Percentiles rank a stretch among this genome's conserved stretches.
Evolutionary conservation across 2,113 vertebrate species (phyloP).

Genomic region (Lanius ludovicianus): DNA sequence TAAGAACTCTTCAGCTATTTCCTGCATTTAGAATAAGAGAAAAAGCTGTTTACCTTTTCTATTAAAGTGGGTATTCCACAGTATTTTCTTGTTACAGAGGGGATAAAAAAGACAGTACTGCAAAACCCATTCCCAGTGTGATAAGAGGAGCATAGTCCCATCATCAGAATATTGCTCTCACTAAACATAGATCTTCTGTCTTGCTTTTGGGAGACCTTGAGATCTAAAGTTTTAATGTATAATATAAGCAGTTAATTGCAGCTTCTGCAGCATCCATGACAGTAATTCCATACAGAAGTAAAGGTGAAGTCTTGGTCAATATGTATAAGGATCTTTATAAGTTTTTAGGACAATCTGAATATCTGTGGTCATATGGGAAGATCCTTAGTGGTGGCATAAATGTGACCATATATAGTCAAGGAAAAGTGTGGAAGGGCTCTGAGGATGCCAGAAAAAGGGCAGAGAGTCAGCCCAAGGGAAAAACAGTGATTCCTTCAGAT

Average conservation of each 20-base stretch:
- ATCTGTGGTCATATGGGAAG: background rate
- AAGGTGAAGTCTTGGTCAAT: background rate
- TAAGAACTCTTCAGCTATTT: background rate
- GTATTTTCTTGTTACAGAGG: accelerated
- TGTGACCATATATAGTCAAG: accelerated
- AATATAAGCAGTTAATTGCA: background rate
- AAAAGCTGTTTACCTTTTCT: background rate
- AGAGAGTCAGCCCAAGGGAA: background rate
- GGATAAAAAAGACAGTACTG: background rate
- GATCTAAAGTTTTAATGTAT: background rate
- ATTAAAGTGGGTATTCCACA: background rate
- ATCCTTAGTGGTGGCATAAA: too few relatives aligned
- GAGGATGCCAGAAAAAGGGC: background rate
- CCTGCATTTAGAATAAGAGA: background rate
- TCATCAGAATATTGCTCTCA: background rate
- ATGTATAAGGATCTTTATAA: background rate
- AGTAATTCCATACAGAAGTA: background rate
- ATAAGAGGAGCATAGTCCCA: background rate
- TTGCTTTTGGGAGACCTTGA: background rate
- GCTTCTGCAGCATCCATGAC: background rate
- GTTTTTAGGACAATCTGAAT: background rate
- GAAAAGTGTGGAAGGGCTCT: background rate
- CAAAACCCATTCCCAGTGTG: background rate
- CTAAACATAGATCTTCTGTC: background rate
- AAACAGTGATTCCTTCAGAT: background rate